Conservation (phyloP, 2,113 vertebrate species). For the Chamaetylas fuelleborni region DNA sequence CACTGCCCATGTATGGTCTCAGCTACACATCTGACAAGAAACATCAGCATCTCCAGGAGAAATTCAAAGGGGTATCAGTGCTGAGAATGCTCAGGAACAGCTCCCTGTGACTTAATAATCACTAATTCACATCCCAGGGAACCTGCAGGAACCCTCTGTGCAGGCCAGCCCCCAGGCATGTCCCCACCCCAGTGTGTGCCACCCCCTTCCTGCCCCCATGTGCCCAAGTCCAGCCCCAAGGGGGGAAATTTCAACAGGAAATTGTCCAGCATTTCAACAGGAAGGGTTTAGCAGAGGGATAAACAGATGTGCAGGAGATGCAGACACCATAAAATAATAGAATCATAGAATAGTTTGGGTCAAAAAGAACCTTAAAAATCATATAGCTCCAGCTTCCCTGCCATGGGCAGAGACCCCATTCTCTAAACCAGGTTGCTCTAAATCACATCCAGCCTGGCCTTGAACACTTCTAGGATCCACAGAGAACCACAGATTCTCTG, state of each 20-base stretch:
- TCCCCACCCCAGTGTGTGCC: rapidly evolving
- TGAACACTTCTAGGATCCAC: neutral
- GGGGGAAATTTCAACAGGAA: neutral
- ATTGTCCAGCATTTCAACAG: neutral
- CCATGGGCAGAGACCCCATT: neutral
- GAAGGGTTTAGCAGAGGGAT: neutral
- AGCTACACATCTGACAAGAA: neutral
- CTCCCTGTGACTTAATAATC: neutral
- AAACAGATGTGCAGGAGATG: neutral
- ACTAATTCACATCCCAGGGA: neutral
- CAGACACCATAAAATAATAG: neutral
- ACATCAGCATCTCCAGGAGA: neutral
- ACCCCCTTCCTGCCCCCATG: neutral
- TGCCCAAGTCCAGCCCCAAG: rapidly evolving
- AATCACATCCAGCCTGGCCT: neutral
- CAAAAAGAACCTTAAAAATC: neutral
- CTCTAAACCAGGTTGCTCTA: neutral
- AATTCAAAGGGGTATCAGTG: neutral
- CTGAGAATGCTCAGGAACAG: neutral
- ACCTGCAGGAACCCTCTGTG: neutral
- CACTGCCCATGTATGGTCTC: neutral
- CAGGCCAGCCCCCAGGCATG: neutral
- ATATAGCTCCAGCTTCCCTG: neutral
- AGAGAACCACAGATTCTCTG: neutral
- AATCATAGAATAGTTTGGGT: neutral